These are phyloP conservation scores for Colletes latitarsis DNA, from an alignment of 1,140 invertebrate genomes.

Conservation along the genomic window DNA sequence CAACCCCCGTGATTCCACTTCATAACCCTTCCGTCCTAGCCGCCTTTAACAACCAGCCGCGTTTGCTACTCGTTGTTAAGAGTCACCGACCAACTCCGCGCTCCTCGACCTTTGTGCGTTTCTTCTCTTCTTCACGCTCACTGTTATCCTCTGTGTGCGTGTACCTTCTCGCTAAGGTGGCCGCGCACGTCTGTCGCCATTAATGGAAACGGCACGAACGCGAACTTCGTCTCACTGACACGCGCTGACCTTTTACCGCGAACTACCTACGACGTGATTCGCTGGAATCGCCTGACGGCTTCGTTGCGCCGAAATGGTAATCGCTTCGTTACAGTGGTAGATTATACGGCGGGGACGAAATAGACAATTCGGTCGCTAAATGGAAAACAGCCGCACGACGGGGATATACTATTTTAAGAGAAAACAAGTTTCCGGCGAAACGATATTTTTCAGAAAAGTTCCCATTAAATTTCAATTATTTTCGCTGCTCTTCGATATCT, in stretches of 20 bases:
- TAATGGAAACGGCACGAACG: constrained; percentile 49
- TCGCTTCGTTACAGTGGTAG: constrained; percentile 31
- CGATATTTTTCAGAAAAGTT: too few relatives aligned
- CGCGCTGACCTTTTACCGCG: constrained; percentile 50
- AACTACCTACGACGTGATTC: constrained; percentile 23
- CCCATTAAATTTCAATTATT: too few relatives aligned
- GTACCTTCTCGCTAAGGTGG: constrained; percentile 34
- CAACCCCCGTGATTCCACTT: constrained; percentile 39
- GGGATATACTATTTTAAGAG: too few relatives aligned
- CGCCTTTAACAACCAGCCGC: constrained; percentile 4
- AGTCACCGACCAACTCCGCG: constrained; percentile 4
- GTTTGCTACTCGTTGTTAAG: constrained; percentile 23
- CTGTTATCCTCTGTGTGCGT: background rate
- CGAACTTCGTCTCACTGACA: constrained; percentile 23
- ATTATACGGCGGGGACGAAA: too few relatives aligned
- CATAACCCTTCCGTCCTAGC: constrained; percentile 17
- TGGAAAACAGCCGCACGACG: too few relatives aligned
- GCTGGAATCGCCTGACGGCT: constrained; percentile 30
- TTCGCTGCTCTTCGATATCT: too few relatives aligned
- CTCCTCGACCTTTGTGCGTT: constrained; percentile 30
- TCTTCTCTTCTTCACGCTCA: background rate
- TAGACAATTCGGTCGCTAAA: too few relatives aligned
- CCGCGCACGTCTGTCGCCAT: constrained; percentile 31
- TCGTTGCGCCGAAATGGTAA: constrained; percentile 42
- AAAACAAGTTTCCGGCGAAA: too few relatives aligned